A percentile compares a stretch with the other conserved stretches of the same genome.
Conservation (phyloP, 2,113 vertebrate species). For the rabbit (Oryctolagus cuniculus) region DNA sequence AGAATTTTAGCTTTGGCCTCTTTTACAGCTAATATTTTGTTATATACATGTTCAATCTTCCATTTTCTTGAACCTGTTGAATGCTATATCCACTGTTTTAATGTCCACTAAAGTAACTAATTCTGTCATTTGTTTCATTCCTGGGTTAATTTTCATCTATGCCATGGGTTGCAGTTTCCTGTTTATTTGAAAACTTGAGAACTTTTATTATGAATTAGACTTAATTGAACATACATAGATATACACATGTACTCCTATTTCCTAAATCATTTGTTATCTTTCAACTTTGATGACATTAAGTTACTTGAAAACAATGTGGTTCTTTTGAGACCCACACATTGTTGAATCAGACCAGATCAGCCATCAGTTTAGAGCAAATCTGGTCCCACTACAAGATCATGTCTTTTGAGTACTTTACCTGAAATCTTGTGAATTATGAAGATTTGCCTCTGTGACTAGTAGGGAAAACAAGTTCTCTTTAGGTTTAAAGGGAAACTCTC, state of each 20-base stretch:
- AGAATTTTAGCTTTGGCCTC: not conserved
- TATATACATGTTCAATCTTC: not conserved
- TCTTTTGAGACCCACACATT: not conserved
- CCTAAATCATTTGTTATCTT: not conserved
- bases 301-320: not conserved
- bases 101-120: not conserved
- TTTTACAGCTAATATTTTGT: not conserved
- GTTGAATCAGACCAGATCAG: not conserved
- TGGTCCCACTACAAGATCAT: not conserved
- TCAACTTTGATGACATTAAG: not conserved
- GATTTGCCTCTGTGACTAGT: not conserved
- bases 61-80: not conserved
- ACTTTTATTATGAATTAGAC: constrained; percentile 5
- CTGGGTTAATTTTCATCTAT: not conserved
- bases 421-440: not conserved
- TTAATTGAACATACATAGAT: not conserved
- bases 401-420: not conserved
- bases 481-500: not conserved
- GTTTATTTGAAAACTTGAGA: not conserved
- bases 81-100: constrained; percentile 13
- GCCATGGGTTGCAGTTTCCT: not conserved
- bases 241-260: not conserved
- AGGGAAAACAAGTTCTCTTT: not conserved
- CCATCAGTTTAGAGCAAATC: not conserved
- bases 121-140: not conserved